Evolutionary conservation across 2,888 invertebrate genomes (phyloP).

Genomic region (Cheilosia variabilis): DNA sequence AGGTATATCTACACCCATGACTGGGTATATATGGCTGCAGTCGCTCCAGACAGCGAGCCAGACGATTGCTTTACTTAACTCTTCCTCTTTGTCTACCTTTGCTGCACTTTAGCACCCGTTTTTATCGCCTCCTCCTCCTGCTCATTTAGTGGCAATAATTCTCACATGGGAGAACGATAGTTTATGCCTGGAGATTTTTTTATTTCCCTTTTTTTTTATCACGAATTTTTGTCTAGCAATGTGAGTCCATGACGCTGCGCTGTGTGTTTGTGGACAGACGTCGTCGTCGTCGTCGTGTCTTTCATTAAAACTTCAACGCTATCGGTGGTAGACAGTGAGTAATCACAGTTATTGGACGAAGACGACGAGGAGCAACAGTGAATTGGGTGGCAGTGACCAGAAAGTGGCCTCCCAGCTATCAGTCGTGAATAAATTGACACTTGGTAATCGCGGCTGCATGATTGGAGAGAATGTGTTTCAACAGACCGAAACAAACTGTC

Average conservation of each 20-base stretch:
- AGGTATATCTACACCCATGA: slow-evolving; percentile 31
- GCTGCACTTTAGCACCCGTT: slow-evolving; percentile 63
- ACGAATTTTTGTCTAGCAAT: slow-evolving; percentile 38
- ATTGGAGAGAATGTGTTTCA: background rate
- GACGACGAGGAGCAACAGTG: slow-evolving; percentile 40
- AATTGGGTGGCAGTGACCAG: slow-evolving; percentile 24
- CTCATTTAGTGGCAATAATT: slow-evolving; percentile 61
- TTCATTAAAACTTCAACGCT: slow-evolving; percentile 65
- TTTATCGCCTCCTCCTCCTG: slow-evolving; percentile 31
- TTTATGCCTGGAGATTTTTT: slow-evolving; percentile 44
- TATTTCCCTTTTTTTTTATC: slow-evolving; percentile 12
- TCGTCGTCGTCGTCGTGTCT: slow-evolving; percentile 48
- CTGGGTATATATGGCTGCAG: slow-evolving; percentile 35
- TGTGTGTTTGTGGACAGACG: slow-evolving; percentile 51
- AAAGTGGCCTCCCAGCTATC: slow-evolving; percentile 24
- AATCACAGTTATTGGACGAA: slow-evolving; percentile 62
- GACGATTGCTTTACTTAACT: slow-evolving; percentile 73
- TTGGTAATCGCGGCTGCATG: slow-evolving; percentile 19
- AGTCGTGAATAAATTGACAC: slow-evolving; percentile 29
- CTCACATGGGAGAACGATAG: slow-evolving; percentile 66
- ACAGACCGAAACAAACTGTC: background rate
- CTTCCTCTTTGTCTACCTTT: slow-evolving; percentile 69
- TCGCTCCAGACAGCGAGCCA: slow-evolving; percentile 68
- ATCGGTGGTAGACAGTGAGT: slow-evolving; percentile 68
- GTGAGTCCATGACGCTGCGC: slow-evolving; percentile 8